Evolutionary conservation across 2,797 vertebrate genomes (phyloP).

Genomic region (Poecilia picta): DNA sequence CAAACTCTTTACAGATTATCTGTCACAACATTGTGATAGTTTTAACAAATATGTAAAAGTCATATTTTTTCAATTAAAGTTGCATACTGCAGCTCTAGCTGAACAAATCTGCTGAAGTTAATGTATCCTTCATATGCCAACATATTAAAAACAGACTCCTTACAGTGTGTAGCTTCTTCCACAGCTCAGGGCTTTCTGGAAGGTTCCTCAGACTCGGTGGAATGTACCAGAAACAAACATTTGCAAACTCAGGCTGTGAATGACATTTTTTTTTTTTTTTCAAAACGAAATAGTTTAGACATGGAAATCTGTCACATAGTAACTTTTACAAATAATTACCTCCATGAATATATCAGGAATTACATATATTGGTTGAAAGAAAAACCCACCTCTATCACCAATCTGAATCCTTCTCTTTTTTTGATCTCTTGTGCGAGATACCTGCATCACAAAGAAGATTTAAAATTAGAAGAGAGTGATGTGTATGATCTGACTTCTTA

Average conservation of each 20-base stretch:
- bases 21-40: no score
- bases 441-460: slow-evolving; percentile 55
- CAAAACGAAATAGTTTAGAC: background rate
- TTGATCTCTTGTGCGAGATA: slow-evolving; percentile 86
- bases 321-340: background rate
- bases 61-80: no score
- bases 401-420: slow-evolving; percentile 84
- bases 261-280: slow-evolving; percentile 1
- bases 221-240: slow-evolving; percentile 90
- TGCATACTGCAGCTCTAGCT: no score
- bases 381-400: slow-evolving; percentile 82
- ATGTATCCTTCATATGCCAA: background rate
- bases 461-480: background rate
- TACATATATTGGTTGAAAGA: background rate
- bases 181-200: slow-evolving; percentile 81
- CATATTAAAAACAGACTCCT: slow-evolving; percentile 40
- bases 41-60: no score
- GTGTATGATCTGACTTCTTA: no score
- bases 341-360: background rate
- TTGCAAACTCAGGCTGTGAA: slow-evolving; percentile 85
- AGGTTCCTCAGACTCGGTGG: slow-evolving; percentile 83
- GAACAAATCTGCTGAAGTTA: background rate
- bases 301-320: background rate
- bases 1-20: no score
- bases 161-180: slow-evolving; percentile 82